Conservation (phyloP, 2,888 invertebrate species). For the Phrixothrix hirtus region DNA sequence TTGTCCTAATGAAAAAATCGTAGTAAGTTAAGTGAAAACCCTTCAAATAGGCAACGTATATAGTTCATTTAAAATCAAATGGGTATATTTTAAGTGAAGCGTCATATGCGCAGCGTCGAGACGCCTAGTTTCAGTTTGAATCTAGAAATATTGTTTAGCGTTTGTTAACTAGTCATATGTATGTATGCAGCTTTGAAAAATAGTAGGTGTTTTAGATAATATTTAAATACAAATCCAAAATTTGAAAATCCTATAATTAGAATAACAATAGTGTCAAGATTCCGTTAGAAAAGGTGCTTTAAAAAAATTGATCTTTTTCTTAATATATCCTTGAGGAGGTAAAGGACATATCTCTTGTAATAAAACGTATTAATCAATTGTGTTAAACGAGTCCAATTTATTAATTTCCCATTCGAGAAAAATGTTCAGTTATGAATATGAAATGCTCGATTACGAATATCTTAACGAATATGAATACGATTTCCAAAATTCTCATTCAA, state of each 20-base stretch:
- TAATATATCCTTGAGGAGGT: background rate
- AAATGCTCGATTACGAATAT: conserved; percentile 27
- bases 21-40: conserved; percentile 8
- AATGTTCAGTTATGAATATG: conserved; percentile 25
- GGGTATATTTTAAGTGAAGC: conserved; percentile 38
- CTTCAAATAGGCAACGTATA: conserved; percentile 21
- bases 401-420: conserved; percentile 11
- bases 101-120: conserved; percentile 47
- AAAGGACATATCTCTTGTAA: background rate
- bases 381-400: conserved; percentile 18
- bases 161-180: too few species aligned
- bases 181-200: too few species aligned
- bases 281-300: too few species aligned
- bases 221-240: too few species aligned
- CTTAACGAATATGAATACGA: conserved; percentile 56
- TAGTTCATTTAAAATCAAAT: conserved; percentile 34
- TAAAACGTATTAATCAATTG: conserved; percentile 26
- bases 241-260: too few species aligned
- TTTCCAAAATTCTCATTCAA: conserved; percentile 55
- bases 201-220: too few species aligned
- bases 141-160: conserved; percentile 23
- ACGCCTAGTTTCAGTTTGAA: conserved; percentile 44
- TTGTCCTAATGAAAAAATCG: background rate
- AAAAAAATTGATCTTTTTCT: background rate
- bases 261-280: too few species aligned